phyloP scores from a whole-genome alignment of 2,888 invertebrate species.

The Drosophila setosimentum region DNA sequence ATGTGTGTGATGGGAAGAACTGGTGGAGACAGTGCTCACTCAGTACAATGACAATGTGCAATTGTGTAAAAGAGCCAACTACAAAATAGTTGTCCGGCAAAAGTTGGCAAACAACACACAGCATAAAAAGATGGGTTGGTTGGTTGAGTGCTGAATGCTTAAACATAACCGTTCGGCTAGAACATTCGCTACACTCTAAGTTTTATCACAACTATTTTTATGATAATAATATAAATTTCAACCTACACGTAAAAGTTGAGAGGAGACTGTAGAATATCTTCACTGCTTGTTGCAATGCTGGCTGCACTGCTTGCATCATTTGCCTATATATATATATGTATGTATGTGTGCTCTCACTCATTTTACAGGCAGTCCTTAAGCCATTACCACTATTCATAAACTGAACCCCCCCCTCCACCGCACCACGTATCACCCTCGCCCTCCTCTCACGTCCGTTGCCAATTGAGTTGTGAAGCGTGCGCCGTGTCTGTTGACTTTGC shows the following conservation, averaged over 20 bases:
- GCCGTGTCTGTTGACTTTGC: slow-evolving; percentile 70
- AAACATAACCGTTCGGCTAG: slow-evolving; percentile 5
- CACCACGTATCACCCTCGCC: no score
- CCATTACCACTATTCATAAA: slow-evolving; percentile 50
- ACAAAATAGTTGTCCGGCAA: slow-evolving; percentile 47
- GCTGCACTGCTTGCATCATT: slow-evolving; percentile 20
- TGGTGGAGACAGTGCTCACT: slow-evolving; percentile 18
- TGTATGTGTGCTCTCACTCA: slow-evolving; percentile 7
- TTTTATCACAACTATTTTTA: slow-evolving; percentile 12
- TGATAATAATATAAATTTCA: slow-evolving; percentile 14
- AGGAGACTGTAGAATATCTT: neutral
- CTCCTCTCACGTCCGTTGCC: slow-evolving; percentile 41
- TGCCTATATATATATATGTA: slow-evolving; percentile 11
- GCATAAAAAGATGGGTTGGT: slow-evolving; percentile 18
- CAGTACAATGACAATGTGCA: slow-evolving; percentile 31
- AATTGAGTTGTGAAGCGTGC: slow-evolving; percentile 69
- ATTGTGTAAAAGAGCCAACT: slow-evolving; percentile 36
- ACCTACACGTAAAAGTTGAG: neutral
- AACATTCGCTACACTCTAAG: slow-evolving; percentile 7
- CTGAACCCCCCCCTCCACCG: slow-evolving; percentile 19
- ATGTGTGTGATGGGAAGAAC: slow-evolving; percentile 6
- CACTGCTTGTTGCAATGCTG: slow-evolving; percentile 8
- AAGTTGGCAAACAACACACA: slow-evolving; percentile 40
- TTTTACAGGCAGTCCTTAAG: slow-evolving; percentile 32
- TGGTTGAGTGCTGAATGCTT: neutral